phyloP scores from a whole-genome alignment of 1,140 invertebrate species.

The Drosophila elegans region DNA sequence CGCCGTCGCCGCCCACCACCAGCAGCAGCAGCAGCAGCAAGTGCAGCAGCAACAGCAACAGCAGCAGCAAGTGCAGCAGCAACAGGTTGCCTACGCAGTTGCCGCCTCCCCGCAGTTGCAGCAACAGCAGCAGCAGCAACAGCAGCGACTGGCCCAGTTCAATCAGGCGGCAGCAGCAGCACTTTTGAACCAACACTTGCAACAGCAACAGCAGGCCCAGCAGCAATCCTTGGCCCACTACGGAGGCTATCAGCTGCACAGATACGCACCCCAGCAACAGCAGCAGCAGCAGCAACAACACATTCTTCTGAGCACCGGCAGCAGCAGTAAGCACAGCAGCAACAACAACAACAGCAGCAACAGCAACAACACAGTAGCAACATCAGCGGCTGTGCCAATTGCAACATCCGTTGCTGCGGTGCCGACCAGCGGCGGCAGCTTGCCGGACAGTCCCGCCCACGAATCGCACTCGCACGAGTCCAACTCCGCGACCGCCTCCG shows the following conservation, averaged over 20 bases:
- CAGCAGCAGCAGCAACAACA: constrained; percentile 63
- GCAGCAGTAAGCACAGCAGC: constrained; percentile 39
- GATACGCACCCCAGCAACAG: constrained; percentile 58
- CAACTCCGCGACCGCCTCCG: constrained; percentile 71
- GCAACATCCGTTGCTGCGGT: constrained; percentile 52
- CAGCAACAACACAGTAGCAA: constrained; percentile 26
- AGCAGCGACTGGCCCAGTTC: constrained; percentile 44
- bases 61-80: constrained; percentile 44
- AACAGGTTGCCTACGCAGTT: constrained; percentile 50
- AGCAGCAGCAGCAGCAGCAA: constrained; percentile 57
- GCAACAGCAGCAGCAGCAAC: constrained; percentile 60
- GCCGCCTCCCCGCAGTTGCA: constrained; percentile 66
- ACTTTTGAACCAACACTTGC: constrained; percentile 58
- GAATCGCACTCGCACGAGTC: constrained; percentile 74
- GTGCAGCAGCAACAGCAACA: constrained; percentile 56
- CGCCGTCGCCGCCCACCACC: constrained; percentile 77
- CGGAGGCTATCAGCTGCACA: constrained; percentile 62
- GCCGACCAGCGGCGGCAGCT: constrained; percentile 58
- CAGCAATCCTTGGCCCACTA: constrained; percentile 60
- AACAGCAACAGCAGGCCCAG: constrained; percentile 45
- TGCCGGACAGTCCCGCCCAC: constrained; percentile 71
- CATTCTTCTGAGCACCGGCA: constrained; percentile 56
- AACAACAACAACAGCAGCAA: constrained; percentile 47
- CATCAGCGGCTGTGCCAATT: constrained; percentile 42
- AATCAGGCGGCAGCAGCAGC: constrained; percentile 48